A percentile compares a stretch with the other conserved stretches of the same genome.
Evolutionary conservation across 2,888 invertebrate species (phyloP).

Genomic region (Magallana nippona): DNA sequence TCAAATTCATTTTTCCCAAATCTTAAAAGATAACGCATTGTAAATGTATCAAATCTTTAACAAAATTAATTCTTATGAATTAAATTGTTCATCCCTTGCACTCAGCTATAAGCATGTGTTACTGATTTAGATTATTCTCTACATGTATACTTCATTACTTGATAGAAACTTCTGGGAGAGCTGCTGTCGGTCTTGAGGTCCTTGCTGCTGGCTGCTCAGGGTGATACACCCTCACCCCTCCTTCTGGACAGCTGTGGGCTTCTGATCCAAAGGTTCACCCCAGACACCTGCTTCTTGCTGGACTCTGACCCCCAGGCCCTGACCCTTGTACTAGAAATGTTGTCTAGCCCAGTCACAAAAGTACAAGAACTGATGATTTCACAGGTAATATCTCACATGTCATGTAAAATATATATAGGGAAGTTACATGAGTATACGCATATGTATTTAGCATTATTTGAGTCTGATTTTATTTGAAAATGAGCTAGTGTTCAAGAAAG

Average conservation of each 20-base stretch:
- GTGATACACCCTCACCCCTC: constrained; percentile 36
- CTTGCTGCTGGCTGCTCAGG: constrained; percentile 49
- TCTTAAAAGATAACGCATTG: no score
- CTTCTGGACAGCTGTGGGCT: constrained; percentile 54
- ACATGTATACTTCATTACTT: background rate
- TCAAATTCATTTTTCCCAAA: no score
- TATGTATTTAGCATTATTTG: no score
- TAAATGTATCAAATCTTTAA: no score
- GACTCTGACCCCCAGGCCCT: constrained; percentile 4
- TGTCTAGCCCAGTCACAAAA: background rate
- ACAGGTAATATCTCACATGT: background rate
- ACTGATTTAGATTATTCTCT: background rate
- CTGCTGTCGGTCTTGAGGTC: constrained; percentile 59
- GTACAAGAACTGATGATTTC: constrained; percentile 46
- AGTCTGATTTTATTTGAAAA: no score
- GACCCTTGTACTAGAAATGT: constrained; percentile 7
- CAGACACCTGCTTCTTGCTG: constrained; percentile 54
- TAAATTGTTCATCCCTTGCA: no score
- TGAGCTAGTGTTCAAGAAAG: no score
- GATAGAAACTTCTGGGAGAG: constrained; percentile 58
- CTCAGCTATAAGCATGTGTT: background rate
- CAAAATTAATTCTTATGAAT: no score
- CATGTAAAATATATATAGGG: no score
- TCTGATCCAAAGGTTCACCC: constrained; percentile 62
- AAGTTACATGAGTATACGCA: no score